Evolutionary conservation across 1,140 invertebrate species (phyloP), one percentile per base, ranked within the genome.

Genomic region (Trialeurodes vaporariorum): DNA sequence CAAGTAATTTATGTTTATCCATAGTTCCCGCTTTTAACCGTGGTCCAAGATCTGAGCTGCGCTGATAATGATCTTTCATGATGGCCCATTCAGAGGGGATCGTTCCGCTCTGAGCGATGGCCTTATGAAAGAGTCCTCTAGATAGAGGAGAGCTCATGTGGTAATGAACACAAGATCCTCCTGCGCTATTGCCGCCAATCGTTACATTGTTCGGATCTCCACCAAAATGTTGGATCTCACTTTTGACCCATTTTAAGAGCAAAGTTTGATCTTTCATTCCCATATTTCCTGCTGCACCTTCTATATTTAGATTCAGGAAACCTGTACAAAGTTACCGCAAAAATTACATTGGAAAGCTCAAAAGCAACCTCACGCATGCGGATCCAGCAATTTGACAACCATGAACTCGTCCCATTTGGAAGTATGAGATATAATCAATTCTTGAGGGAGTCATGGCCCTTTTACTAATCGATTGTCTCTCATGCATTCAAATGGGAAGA

Each of bases 231-330:
- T n/a, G 34, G 2, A 82, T 78, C 59, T 82, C 77, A 9, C 73
- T 67, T 61, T 77, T 71, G 9, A 83, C 76, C 81, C 81, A 83
- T 49, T 74, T 69, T 23, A 83, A 70, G 1, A 79, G 80, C 9
- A 69, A 61, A 11, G 77, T 71, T 70, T 80, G 78, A 71, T 83
- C 82, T 65, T 73, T 73, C 64, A 82, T 61, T 1, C 78, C 79
- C 67, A 71, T 73, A 64, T 80, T 80, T 1, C 79, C 79, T 0
- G 75, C 66, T 1, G 71, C 69, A 34, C 49, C 59, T 1, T 71
- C 68, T 27, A 71, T 67, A 27, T 71, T 71, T 9, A 71, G 70
- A 59, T 70, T 71, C 17, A 77, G 64, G 64, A 75, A 77, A 11
- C 76, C 76, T 75, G 27, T 17, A 34, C 11, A 12, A 21, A n/a